phyloP scores from a whole-genome alignment of 2,113 vertebrate genomes.

The Xiphophorus hellerii region DNA sequence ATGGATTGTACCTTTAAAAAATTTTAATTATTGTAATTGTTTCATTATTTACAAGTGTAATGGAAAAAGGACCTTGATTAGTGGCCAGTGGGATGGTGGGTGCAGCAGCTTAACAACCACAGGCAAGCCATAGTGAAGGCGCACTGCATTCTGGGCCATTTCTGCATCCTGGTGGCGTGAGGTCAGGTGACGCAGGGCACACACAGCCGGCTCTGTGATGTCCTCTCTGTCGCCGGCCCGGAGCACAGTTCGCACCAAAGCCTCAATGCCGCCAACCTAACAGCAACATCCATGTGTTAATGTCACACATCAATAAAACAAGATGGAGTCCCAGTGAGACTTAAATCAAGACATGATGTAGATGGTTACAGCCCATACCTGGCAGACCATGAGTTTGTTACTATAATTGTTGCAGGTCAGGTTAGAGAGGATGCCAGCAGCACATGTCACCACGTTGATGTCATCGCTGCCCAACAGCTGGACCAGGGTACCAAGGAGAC shows the following conservation, averaged over 20 bases:
- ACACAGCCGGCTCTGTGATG: conserved; percentile 97
- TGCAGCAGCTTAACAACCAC: conserved; percentile 98
- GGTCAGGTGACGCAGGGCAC: conserved; percentile 95
- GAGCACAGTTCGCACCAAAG: conserved; percentile 95
- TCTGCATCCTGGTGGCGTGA: conserved; percentile 98
- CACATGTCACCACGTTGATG: conserved; percentile 98
- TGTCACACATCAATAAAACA: background rate
- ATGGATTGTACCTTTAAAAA: background rate
- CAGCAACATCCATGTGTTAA: background rate
- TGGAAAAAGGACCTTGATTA: conserved; percentile 88
- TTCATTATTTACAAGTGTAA: background rate
- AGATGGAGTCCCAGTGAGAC: background rate
- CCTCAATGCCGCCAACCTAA: conserved; percentile 96
- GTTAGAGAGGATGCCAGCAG: conserved; percentile 97
- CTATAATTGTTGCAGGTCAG: conserved; percentile 99
- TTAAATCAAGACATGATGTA: background rate
- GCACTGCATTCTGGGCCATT: conserved; percentile 98
- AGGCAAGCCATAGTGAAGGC: conserved; percentile 95
- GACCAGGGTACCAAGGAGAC: conserved; percentile 95
- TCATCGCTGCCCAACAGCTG: conserved; percentile 98
- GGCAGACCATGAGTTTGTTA: conserved; percentile 99
- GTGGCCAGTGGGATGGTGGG: conserved; percentile 97
- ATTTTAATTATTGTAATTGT: background rate
- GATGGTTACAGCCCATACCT: conserved; percentile 69
- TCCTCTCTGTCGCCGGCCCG: conserved; percentile 96